Evolutionary conservation across 2,888 invertebrate species (phyloP).

Genomic region (Phoenoteleia sp.): DNA sequence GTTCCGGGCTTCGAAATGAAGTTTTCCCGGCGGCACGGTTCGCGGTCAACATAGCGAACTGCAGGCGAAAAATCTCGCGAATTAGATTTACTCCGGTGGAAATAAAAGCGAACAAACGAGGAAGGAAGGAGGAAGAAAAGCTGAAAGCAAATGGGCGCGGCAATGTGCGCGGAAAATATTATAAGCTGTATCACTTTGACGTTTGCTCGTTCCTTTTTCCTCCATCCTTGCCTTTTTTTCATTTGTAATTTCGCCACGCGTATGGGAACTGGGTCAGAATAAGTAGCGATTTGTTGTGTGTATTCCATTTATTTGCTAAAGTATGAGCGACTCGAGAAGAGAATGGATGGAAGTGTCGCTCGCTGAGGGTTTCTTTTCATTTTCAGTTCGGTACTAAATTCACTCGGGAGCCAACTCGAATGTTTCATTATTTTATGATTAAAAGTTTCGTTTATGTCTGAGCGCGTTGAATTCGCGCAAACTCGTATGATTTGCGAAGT

Average conservation of each 20-base stretch:
- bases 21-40: conserved; percentile 58
- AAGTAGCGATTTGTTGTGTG: conserved; percentile 14
- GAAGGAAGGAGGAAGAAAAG: conserved; percentile 25
- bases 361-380: neutral
- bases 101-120: conserved; percentile 71
- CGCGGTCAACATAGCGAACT: conserved; percentile 62
- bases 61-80: conserved; percentile 64
- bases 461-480: conserved; percentile 5
- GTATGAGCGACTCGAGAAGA: neutral
- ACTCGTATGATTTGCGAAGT: conserved; percentile 30
- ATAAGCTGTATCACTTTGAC: conserved; percentile 64
- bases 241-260: neutral
- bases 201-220: conserved; percentile 36
- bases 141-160: conserved; percentile 47
- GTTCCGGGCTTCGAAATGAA: conserved; percentile 61
- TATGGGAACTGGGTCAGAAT: conserved; percentile 28
- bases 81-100: conserved; percentile 75
- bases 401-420: conserved; percentile 41
- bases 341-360: too few relatives aligned
- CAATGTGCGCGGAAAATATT: conserved; percentile 56
- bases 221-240: neutral
- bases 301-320: conserved; percentile 11
- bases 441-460: conserved; percentile 26
- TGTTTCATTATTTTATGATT: conserved; percentile 49
- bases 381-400: conserved; percentile 14